Base-by-base conservation (phyloP, 2,888 invertebrate genomes). In the Papilio demoleus region DNA sequence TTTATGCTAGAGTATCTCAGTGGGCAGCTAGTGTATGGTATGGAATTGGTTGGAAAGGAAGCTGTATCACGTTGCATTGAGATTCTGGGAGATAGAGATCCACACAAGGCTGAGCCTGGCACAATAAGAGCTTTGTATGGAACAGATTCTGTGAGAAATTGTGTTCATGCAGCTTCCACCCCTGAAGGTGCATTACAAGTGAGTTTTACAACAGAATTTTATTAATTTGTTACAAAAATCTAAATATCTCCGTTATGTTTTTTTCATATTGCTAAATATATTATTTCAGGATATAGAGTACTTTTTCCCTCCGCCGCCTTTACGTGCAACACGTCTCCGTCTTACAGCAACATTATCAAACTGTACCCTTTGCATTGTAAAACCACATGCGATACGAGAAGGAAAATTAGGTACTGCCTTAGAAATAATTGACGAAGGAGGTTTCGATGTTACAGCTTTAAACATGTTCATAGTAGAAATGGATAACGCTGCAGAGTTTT, bases 401-500 rank as follows among this genome's bases (percentile, higher is more conserved):
- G 96, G 96, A 81, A 93, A 94, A 73, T 81, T 94, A 56, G 98
- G 97, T 0, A 88, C 93, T 65, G 96, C 97, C 2, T 65, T 92
- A 12, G 93, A 93, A 65, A 94, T 94, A 36, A 97, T 98, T 60
- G 94, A 94, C 70, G 94, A 95, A n/a, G 94, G 94, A 67, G 95
- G 96, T 1, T 98, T 96, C 79, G 93, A 94, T 58, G 94, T 99
- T 53, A 95, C 96, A 0, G 97, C 97, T 0, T 90, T 98, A 71
- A 95, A 96, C 84, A 95, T 97, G 94, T 94, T 96, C 75, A 93
- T 95, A 70, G 92, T 99, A 76, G 97, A 96, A 76, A 95, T 95
- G 71, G 94, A 95, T 0, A 97, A 97, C 84, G 97, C 97, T 5
- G 97, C 97, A 77, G 98, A 98, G 84, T 98, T 98, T 88, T 95